phyloP scores from a whole-genome alignment of 1,140 invertebrate genomes.

The Oryctes rhinoceros region DNA sequence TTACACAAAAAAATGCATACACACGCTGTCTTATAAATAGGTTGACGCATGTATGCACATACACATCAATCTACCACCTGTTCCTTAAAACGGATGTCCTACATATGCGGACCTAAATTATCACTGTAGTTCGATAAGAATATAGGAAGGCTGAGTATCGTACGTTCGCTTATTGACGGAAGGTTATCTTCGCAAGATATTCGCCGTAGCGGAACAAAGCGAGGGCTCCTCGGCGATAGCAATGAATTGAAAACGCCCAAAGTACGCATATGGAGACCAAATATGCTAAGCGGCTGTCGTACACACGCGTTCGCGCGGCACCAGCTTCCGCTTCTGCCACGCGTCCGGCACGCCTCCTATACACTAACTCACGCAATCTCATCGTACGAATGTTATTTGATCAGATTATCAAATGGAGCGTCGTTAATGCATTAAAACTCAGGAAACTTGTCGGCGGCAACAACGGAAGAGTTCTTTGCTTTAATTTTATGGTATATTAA shows the following conservation, averaged over 20 bases:
- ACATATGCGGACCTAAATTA: constrained; percentile 24
- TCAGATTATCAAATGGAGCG: constrained; percentile 35
- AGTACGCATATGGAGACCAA: constrained; percentile 7
- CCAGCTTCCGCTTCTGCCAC: constrained; percentile 41
- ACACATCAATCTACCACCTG: constrained; percentile 27
- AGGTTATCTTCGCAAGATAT: not conserved
- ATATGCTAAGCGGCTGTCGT: constrained; percentile 37
- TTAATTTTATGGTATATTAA: constrained; percentile 28
- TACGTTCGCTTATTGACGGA: constrained; percentile 14
- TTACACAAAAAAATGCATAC: constrained; percentile 23
- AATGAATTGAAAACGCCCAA: not conserved
- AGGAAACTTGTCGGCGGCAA: not conserved
- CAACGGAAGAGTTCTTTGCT: not conserved
- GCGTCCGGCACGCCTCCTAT: constrained; percentile 39
- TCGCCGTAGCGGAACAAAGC: constrained; percentile 14
- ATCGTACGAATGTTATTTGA: constrained; percentile 33
- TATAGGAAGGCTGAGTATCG: not conserved
- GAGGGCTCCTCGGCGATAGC: not conserved
- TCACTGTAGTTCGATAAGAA: constrained; percentile 34
- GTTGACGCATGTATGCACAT: not conserved
- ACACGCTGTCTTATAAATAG: constrained; percentile 14
- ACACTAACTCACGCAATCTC: constrained; percentile 32
- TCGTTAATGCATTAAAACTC: not conserved
- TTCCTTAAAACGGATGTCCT: constrained; percentile 25
- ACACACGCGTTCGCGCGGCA: constrained; percentile 8